Evolutionary conservation across 2,113 vertebrate species (phyloP), one percentile per base, ranked within the genome.

Genomic region (Coryphaenoides rupestris): DNA sequence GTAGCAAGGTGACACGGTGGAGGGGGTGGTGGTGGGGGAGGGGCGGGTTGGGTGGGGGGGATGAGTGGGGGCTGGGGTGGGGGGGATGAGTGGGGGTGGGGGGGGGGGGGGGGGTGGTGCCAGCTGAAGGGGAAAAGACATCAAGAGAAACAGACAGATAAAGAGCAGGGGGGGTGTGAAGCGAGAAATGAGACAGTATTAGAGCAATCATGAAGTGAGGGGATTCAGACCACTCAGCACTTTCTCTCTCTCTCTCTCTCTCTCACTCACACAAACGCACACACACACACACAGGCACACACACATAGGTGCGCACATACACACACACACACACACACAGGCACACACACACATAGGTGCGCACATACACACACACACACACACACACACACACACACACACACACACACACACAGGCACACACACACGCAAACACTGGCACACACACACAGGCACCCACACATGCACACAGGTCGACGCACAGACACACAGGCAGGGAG

Each of bases 111-210:
- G n/a, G n/a, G n/a, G n/a, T n/a, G n/a, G n/a, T n/a, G n/a, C n/a
- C 54, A 45, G 21, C 28, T 26, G 19, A 23, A 19, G 46, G 62
- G 13, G 68, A 65, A 62, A 22, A 55, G 14, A 15, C 54, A 22
- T 14, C 7, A 23, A 62, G 56, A 52, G 70, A 76, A 68, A 69
- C 1, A 57, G 21, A 55, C 24, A 22, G 61, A 64, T 67, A 66
- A 58, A 61, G 58, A 62, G 61, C 63, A 65, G 53, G 68, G 62
- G 73, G 77, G 73, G 75, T 82, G 80, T 81, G 82, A 87, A 86
- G 87, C 79, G 77, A 73, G 83, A 86, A 88, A 87, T 87, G 81
- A 86, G 83, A 82, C 80, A 73, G 84, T 85, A 83, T 88, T 86
- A 85, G 77, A 75, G 79, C 86, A 87, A 86, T 88, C 82, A 84